Evolutionary conservation across 1,140 invertebrate species (phyloP).

Genomic region (Papilio glaucus): DNA sequence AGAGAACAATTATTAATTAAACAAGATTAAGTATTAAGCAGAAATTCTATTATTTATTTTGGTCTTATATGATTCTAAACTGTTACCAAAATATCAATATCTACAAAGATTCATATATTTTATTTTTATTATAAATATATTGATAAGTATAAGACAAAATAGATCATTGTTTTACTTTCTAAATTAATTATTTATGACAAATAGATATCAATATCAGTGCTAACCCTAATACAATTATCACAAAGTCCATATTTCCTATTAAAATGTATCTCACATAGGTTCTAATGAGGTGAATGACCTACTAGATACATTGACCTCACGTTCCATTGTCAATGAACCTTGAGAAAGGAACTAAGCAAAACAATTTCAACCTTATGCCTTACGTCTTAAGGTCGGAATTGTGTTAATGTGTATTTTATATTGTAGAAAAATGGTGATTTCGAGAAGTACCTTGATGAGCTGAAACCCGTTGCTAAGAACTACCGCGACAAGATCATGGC

Average conservation of each 20-base stretch:
- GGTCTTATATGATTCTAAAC: too few relatives aligned
- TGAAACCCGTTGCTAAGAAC: conserved; percentile 92
- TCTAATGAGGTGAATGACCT: conserved; percentile 26
- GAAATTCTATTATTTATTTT: too few relatives aligned
- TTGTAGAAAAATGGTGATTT: conserved; percentile 89
- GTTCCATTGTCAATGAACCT: conserved; percentile 29
- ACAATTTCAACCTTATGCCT: background rate
- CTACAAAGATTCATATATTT: too few relatives aligned
- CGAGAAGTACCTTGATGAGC: conserved; percentile 90
- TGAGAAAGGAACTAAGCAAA: background rate
- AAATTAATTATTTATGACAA: too few relatives aligned
- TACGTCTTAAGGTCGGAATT: conserved; percentile 5
- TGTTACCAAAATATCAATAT: too few relatives aligned
- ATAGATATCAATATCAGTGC: too few relatives aligned
- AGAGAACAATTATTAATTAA: too few relatives aligned
- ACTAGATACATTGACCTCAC: conserved; percentile 34
- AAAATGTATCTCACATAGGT: conserved; percentile 12
- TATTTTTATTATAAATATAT: too few relatives aligned
- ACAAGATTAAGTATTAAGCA: too few relatives aligned
- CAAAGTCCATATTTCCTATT: background rate
- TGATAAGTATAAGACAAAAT: too few relatives aligned
- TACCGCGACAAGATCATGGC: conserved; percentile 97
- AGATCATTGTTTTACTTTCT: too few relatives aligned
- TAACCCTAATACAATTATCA: background rate
- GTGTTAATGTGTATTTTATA: conserved; percentile 32